These are phyloP conservation scores for Drosophila birchii DNA, from an alignment of 2,888 invertebrate genomes.

Conservation along the genomic window DNA sequence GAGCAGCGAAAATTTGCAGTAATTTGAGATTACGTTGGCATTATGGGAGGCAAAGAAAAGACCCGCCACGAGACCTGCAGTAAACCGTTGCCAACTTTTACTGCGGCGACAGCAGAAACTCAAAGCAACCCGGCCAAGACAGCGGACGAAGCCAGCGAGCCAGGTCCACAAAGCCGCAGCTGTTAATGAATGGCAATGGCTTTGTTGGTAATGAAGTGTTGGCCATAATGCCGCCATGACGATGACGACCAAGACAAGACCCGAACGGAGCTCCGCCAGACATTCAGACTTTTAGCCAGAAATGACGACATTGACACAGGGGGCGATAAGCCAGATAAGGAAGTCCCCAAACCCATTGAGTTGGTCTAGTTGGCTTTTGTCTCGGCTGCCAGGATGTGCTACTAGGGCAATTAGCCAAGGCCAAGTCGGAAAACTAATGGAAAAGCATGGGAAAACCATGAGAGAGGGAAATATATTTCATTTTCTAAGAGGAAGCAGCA, in stretches of 20 bases:
- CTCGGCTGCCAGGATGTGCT: background rate
- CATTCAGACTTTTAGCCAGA: conserved; percentile 23
- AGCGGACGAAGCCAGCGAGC: conserved; percentile 6
- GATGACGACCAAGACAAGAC: conserved; percentile 45
- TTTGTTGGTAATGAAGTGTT: conserved; percentile 75
- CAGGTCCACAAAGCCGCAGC: conserved; percentile 63
- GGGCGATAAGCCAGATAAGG: conserved; percentile 68
- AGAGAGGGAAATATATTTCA: background rate
- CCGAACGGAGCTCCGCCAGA: conserved; percentile 17
- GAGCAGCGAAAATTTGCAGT: conserved; percentile 70
- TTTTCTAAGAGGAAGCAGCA: background rate
- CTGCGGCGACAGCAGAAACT: conserved; percentile 62
- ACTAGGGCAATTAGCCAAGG: conserved; percentile 52
- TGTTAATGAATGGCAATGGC: conserved; percentile 76
- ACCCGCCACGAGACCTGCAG: conserved; percentile 32
- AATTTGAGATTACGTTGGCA: conserved; percentile 74
- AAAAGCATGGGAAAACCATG: background rate
- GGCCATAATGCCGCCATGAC: conserved; percentile 67
- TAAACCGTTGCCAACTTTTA: conserved; percentile 61
- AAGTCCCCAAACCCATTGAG: conserved; percentile 22
- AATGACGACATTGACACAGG: conserved; percentile 58
- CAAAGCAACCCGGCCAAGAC: conserved; percentile 35
- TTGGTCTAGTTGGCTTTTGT: conserved; percentile 35
- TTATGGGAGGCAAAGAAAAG: conserved; percentile 48
- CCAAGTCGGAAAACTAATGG: conserved; percentile 12